Conservation (phyloP, 2,113 vertebrate species). For the Corythornis vintsioides region DNA sequence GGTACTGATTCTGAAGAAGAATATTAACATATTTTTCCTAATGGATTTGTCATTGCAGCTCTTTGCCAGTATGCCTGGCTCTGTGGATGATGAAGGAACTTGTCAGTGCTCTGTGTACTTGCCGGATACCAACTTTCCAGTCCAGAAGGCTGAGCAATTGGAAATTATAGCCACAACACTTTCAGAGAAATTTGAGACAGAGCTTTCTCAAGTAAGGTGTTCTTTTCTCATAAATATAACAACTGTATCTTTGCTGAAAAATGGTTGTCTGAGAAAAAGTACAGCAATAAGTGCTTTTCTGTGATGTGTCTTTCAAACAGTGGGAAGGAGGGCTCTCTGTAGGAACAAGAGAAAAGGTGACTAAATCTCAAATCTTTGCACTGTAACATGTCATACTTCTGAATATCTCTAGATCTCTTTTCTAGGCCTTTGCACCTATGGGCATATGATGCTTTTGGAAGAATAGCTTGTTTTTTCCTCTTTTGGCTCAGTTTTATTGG, state of each 20-base stretch:
- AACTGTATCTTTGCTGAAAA: background rate
- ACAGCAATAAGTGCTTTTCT: background rate
- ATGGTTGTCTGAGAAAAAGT: background rate
- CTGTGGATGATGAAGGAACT: conserved; percentile 45
- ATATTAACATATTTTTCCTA: background rate
- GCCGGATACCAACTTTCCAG: conserved; percentile 74
- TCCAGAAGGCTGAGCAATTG: conserved; percentile 70
- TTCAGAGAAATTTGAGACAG: conserved; percentile 63
- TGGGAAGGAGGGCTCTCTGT: fast-evolving
- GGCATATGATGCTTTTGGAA: background rate
- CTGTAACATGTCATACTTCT: background rate
- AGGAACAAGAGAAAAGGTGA: background rate
- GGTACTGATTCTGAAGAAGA: background rate
- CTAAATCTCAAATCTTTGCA: background rate
- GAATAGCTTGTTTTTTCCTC: background rate
- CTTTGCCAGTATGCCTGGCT: conserved; percentile 67
- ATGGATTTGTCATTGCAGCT: conserved; percentile 50
- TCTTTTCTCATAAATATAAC: background rate
- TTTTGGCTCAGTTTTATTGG: conserved; percentile 1
- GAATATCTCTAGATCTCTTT: background rate
- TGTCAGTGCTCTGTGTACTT: conserved; percentile 75
- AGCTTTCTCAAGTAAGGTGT: conserved; percentile 76
- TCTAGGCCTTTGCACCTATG: background rate
- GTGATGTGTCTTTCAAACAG: background rate
- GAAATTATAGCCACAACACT: conserved; percentile 51